Evolutionary conservation across 2,797 vertebrate genomes (phyloP).

Genomic region (Amazona finschi): DNA sequence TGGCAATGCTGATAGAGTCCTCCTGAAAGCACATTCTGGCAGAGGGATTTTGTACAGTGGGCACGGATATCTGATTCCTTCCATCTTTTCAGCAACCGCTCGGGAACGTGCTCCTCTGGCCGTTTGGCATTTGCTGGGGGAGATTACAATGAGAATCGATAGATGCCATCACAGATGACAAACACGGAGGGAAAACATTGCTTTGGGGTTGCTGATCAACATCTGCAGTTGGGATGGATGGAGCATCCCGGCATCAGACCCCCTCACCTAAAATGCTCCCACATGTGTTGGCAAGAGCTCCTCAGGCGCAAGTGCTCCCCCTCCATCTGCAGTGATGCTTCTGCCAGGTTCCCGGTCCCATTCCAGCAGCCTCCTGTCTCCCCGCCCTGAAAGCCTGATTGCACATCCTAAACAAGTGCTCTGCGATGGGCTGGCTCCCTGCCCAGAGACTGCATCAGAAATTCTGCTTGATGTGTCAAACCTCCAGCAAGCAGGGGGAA

Average conservation of each 20-base stretch:
- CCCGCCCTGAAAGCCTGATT: constrained; percentile 4
- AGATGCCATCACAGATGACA: constrained; percentile 60
- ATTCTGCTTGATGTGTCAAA: constrained; percentile 10
- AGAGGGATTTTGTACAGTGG: constrained; percentile 5
- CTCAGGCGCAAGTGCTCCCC: background rate
- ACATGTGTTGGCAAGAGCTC: background rate
- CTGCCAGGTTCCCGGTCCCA: constrained; percentile 41
- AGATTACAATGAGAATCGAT: constrained; percentile 25
- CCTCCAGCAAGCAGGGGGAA: background rate
- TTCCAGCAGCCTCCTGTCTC: constrained; percentile 6
- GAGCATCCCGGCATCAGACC: background rate
- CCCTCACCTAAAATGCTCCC: background rate
- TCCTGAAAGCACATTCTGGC: constrained; percentile 46
- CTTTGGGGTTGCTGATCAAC: constrained; percentile 44
- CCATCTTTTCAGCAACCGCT: constrained; percentile 39
- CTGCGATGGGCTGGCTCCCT: constrained; percentile 10
- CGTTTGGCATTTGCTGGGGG: constrained; percentile 20
- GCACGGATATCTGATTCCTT: constrained; percentile 15
- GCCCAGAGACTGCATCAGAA: constrained; percentile 62
- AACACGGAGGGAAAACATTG: background rate
- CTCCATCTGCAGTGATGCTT: constrained; percentile 54
- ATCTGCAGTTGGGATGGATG: constrained; percentile 9
- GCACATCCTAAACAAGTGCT: constrained; percentile 21
- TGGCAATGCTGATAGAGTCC: background rate
- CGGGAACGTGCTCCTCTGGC: background rate